Conservation (phyloP, 1,140 invertebrate species). For the Drosophila lowei region DNA sequence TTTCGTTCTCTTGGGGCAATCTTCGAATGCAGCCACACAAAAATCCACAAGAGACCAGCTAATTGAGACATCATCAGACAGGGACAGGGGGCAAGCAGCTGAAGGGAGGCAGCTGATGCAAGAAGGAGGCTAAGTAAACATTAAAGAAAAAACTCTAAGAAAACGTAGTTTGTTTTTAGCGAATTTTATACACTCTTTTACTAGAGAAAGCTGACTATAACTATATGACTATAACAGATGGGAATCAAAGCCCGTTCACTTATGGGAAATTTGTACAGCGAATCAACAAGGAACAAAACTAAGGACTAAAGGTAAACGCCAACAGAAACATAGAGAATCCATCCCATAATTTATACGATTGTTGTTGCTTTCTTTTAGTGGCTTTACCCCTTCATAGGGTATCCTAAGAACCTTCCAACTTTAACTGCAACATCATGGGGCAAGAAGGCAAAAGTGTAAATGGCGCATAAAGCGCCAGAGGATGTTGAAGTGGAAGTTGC, state of each 20-base stretch:
- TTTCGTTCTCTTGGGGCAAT: conserved; percentile 25
- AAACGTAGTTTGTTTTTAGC: too few relatives aligned
- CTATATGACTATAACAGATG: too few relatives aligned
- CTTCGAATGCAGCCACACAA: conserved; percentile 47
- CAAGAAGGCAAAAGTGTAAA: conserved; percentile 69
- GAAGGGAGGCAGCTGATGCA: background rate
- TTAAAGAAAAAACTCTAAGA: conserved; percentile 20
- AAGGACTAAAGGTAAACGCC: too few relatives aligned
- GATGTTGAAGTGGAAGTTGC: conserved; percentile 31
- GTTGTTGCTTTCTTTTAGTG: too few relatives aligned
- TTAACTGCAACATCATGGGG: conserved; percentile 16
- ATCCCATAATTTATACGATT: background rate
- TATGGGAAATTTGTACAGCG: too few relatives aligned
- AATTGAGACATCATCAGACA: conserved; percentile 73
- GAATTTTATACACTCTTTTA: too few relatives aligned
- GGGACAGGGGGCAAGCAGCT: background rate
- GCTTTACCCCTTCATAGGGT: too few relatives aligned
- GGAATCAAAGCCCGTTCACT: too few relatives aligned
- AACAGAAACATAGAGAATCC: too few relatives aligned
- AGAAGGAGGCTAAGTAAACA: conserved; percentile 45
- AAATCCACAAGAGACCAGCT: conserved; percentile 64
- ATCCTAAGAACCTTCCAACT: conserved; percentile 20
- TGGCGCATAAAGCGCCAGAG: conserved; percentile 62
- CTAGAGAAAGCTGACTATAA: conserved; percentile 11
- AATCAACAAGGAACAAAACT: too few relatives aligned